phyloP scores from a whole-genome alignment of 2,888 invertebrate genomes.

The Eurytoma californica region DNA sequence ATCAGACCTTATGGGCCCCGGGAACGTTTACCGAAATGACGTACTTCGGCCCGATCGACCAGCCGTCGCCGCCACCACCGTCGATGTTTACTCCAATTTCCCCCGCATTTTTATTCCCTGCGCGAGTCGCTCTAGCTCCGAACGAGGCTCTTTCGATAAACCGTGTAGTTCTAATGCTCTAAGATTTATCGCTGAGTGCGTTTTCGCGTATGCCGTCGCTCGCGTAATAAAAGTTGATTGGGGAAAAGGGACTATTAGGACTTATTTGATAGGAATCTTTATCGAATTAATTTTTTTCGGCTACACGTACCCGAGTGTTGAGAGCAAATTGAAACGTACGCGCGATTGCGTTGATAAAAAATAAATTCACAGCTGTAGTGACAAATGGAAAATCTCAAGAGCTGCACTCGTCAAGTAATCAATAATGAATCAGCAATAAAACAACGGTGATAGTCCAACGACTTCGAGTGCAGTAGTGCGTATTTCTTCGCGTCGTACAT shows the following conservation, averaged over 20 bases:
- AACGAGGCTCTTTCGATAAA: conserved; percentile 27
- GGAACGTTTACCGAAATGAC: conserved; percentile 56
- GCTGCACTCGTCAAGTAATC: too few species aligned
- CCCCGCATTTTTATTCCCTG: conserved; percentile 35
- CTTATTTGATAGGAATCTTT: neutral
- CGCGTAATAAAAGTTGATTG: conserved; percentile 16
- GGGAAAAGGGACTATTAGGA: neutral
- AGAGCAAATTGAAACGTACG: too few species aligned
- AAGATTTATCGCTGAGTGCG: conserved; percentile 31
- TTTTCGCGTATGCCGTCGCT: conserved; percentile 6
- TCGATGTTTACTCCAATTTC: conserved; percentile 41
- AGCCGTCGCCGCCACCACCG: neutral
- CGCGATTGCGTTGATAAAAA: too few species aligned
- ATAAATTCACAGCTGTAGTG: too few species aligned
- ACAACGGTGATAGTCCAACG: neutral
- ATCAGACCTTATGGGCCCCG: conserved; percentile 60
- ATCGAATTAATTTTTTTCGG: too few species aligned
- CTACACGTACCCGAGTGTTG: too few species aligned
- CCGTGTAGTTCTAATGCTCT: conserved; percentile 24
- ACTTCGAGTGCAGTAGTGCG: neutral
- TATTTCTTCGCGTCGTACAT: too few species aligned
- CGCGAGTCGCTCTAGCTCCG: conserved; percentile 12
- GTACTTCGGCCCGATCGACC: conserved; percentile 53
- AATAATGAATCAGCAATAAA: neutral
- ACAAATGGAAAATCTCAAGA: too few species aligned